Conservation (phyloP, 2,113 vertebrate genomes). For the Gavia stellata region DNA sequence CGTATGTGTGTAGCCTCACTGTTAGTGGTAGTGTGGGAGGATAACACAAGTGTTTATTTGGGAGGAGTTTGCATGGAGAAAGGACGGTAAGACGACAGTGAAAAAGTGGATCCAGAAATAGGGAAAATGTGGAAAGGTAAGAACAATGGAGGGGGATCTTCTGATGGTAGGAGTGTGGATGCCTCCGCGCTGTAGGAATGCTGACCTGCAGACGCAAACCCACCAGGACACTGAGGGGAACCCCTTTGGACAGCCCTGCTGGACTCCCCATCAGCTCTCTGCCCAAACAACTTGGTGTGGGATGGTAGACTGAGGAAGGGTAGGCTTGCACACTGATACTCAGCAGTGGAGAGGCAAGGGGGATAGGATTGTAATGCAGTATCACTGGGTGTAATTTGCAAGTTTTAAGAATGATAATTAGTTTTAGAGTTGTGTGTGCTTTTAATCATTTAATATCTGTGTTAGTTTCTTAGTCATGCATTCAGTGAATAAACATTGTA, state of each 20-base stretch:
- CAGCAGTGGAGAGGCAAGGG: not conserved
- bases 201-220: not conserved
- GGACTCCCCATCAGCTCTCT: not conserved
- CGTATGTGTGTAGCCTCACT: not conserved
- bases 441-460: not conserved
- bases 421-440: not conserved
- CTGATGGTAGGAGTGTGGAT: not conserved
- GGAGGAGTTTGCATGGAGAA: not conserved
- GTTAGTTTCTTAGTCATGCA: not conserved
- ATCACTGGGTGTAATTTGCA: not conserved
- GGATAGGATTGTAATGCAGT: not conserved
- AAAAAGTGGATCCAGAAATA: not conserved
- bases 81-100: not conserved
- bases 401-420: not conserved
- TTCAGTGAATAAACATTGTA: not conserved
- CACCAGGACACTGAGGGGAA: accelerated
- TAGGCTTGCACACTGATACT: not conserved
- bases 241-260: not conserved
- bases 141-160: not conserved
- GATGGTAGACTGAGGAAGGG: not conserved
- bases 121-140: not conserved
- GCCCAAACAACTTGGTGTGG: not conserved
- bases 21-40: not conserved
- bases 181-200: not conserved
- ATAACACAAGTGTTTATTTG: not conserved